Evolutionary conservation across 2,797 vertebrate species (phyloP).

Genomic region (Cercopithecus neglectus): DNA sequence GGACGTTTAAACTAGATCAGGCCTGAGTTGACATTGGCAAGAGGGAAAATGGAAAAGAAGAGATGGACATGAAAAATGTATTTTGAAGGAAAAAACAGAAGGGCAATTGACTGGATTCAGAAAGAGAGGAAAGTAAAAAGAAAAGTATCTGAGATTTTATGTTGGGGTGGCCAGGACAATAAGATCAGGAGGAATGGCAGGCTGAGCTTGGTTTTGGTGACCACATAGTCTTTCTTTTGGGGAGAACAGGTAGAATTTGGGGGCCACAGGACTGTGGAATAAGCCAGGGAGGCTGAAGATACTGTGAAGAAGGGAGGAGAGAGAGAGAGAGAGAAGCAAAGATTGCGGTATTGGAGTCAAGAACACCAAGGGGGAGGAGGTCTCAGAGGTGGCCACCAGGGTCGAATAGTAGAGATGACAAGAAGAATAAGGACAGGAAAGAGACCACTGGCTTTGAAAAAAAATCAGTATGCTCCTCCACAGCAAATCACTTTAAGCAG

Average conservation of each 20-base stretch:
- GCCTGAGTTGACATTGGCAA: background rate
- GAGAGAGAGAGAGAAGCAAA: background rate
- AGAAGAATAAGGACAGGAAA: background rate
- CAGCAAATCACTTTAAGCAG: background rate
- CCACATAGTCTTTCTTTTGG: background rate
- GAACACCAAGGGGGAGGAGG: background rate
- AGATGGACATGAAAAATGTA: background rate
- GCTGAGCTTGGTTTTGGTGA: background rate
- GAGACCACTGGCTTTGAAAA: constrained; percentile 12
- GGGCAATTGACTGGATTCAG: background rate
- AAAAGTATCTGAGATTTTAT: background rate
- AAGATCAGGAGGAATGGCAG: background rate
- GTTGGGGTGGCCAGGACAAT: background rate
- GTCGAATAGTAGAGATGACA: background rate
- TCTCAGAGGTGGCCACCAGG: background rate
- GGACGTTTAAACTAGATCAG: constrained; percentile 21
- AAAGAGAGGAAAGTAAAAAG: background rate
- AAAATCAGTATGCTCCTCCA: background rate
- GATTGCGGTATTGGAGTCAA: background rate
- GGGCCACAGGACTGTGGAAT: background rate
- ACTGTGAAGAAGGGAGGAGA: background rate
- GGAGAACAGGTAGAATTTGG: background rate
- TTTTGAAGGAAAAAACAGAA: background rate
- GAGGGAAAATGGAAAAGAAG: background rate
- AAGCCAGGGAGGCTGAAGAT: background rate